Conservation (phyloP, 2,113 vertebrate genomes). For the Theropithecus gelada region DNA sequence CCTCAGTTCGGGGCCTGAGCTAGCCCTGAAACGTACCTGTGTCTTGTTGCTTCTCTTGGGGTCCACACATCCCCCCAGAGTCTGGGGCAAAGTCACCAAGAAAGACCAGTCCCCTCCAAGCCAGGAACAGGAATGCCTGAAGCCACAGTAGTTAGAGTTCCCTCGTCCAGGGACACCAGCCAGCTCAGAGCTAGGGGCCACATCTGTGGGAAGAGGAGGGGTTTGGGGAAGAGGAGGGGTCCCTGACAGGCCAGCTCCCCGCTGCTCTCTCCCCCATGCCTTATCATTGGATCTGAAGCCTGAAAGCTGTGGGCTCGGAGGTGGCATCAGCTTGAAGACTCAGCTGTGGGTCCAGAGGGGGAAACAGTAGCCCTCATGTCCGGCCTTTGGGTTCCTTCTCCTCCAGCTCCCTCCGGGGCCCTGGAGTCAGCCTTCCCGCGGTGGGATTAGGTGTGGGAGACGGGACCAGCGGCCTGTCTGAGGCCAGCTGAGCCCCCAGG, state of each 20-base stretch:
- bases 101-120: not conserved
- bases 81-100: too few relatives aligned
- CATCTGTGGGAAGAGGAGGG: not conserved
- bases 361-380: rapidly evolving
- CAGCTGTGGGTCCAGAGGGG: not conserved
- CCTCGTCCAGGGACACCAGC: rapidly evolving
- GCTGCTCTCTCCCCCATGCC: not conserved
- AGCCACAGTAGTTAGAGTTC: too few relatives aligned
- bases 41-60: not conserved
- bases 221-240: too few relatives aligned
- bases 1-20: rapidly evolving
- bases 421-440: not conserved
- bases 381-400: too few relatives aligned
- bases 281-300: not conserved
- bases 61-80: too few relatives aligned
- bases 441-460: not conserved
- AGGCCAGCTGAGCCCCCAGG: not conserved
- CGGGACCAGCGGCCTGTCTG: not conserved
- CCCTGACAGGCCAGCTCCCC: rapidly evolving
- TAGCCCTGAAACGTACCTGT: rapidly evolving
- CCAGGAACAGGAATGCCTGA: not conserved
- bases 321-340: not conserved
- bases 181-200: not conserved
- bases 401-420: not conserved
- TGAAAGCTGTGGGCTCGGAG: not conserved